A percentile compares a stretch with the other conserved stretches of the same genome.
These are phyloP conservation scores for Hirundichthys speculiger DNA, from an alignment of 2,113 vertebrate genomes.

Conservation along the genomic window DNA sequence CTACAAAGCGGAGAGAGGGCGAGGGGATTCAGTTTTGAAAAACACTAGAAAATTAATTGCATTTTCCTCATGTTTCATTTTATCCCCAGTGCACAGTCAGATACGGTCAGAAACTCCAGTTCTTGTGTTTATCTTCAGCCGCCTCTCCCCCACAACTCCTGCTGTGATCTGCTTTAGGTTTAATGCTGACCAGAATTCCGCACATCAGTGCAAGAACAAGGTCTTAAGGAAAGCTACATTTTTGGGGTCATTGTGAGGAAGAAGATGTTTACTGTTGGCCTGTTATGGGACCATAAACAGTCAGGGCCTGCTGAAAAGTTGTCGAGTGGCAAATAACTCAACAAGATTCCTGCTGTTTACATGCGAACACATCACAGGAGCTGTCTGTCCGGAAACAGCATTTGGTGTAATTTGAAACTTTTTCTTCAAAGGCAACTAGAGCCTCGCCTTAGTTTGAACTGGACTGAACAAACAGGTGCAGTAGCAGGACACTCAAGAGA, in stretches of 20 bases:
- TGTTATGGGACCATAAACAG: slow-evolving; percentile 26
- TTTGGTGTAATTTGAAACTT: slow-evolving; percentile 21
- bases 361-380: slow-evolving; percentile 19
- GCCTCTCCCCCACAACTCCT: too few species aligned
- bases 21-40: not conserved
- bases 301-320: slow-evolving; percentile 22
- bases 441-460: slow-evolving; percentile 38
- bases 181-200: not conserved
- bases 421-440: slow-evolving; percentile 40
- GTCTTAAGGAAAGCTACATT: slow-evolving; percentile 11
- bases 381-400: slow-evolving; percentile 25
- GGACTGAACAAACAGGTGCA: slow-evolving; percentile 43
- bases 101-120: too few species aligned
- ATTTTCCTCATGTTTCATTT: too few species aligned
- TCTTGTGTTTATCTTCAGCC: too few species aligned
- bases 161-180: too few species aligned
- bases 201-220: not conserved
- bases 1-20: not conserved
- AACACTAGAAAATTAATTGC: too few species aligned
- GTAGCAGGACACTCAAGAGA: not conserved
- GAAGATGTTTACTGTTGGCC: slow-evolving; percentile 17
- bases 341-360: slow-evolving; percentile 24
- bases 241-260: not conserved
- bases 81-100: too few species aligned
- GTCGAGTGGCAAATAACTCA: not conserved